Conservation (phyloP, 2,113 vertebrate genomes). For the Prionailurus viverrinus region DNA sequence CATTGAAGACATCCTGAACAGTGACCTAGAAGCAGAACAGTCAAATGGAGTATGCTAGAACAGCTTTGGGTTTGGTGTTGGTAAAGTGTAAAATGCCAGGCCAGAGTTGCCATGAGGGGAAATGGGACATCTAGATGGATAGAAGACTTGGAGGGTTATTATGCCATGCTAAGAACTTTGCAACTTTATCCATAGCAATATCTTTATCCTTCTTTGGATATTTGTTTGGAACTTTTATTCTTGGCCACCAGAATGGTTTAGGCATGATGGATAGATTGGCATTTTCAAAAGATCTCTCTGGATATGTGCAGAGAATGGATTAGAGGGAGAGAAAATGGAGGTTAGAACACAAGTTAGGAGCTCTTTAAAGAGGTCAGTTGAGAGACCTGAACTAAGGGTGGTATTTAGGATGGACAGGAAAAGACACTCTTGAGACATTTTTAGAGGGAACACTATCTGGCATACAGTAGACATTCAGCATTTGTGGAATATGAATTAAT, state of each 20-base stretch:
- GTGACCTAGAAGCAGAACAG: background rate
- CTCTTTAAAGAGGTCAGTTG: background rate
- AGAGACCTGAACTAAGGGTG: background rate
- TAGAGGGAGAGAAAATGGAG: slow-evolving; percentile 12
- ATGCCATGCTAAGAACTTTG: background rate
- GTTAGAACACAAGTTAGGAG: background rate
- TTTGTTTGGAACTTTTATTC: slow-evolving; percentile 11
- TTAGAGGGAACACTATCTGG: slow-evolving; percentile 23
- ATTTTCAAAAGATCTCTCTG: slow-evolving; percentile 29
- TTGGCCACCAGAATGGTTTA: slow-evolving; percentile 3
- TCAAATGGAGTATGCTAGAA: background rate
- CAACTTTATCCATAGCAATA: background rate
- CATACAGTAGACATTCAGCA: background rate
- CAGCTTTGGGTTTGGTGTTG: background rate
- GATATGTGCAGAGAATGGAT: background rate
- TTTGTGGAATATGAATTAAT: slow-evolving; percentile 33
- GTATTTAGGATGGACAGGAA: background rate
- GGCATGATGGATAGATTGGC: background rate
- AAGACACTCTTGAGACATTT: slow-evolving; percentile 7
- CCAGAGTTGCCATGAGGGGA: background rate
- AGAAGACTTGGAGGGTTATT: background rate
- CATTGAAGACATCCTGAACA: background rate
- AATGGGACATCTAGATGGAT: background rate
- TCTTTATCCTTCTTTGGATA: background rate
- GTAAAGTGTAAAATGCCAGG: background rate